Evolutionary conservation across 2,888 invertebrate genomes (phyloP), one percentile per base, ranked within the genome.

Genomic region (Catocala fraxini): DNA sequence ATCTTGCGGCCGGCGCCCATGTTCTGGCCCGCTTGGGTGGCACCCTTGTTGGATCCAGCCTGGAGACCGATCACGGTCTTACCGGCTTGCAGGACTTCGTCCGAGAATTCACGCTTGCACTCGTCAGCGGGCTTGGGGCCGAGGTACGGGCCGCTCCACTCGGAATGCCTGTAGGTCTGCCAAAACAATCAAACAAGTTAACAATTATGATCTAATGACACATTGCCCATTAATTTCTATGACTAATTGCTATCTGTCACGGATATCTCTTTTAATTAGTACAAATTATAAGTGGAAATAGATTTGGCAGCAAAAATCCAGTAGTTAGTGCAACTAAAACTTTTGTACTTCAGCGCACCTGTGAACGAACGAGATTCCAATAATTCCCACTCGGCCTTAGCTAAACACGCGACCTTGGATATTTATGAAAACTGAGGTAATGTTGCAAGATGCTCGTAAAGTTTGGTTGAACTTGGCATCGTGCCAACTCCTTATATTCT

Each of bases 1-100:
- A 98, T 98, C 91, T 98, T 98, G 87, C 98, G 97, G 80, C 97
- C 96, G 73, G 98, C 98, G 70, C 99, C 99, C 64, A 98, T 95
- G 92, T 97, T 99, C 89, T 96, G 96, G 35, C 99, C 99, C 35
- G 98, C 96, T 92, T 99, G 99, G 66, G 97, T 97, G 79, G 99
- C 99, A 48, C 99, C 99, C 94, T 99, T 98, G 96, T 99, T 99
- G 89, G 97, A 97, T 64, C 99, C 99, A 78, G 98, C 98, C 92
- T 99, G 99, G 56, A 99, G 97, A 82, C 99, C 98, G 82, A 99
- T 97, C 83, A 98, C 95, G 75, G 97, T 96, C 93, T 99, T 96
- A 34, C 98, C 98, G 75, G 98, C 98, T 79, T 96, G 96, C 81
- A 99, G 87, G 86, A 97, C 97, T 87, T 99, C 99, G 0, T 99